A percentile compares a stretch with the other conserved stretches of the same genome.
Conservation (phyloP, 2,888 invertebrate genomes). For the Polymixis lichenea region DNA sequence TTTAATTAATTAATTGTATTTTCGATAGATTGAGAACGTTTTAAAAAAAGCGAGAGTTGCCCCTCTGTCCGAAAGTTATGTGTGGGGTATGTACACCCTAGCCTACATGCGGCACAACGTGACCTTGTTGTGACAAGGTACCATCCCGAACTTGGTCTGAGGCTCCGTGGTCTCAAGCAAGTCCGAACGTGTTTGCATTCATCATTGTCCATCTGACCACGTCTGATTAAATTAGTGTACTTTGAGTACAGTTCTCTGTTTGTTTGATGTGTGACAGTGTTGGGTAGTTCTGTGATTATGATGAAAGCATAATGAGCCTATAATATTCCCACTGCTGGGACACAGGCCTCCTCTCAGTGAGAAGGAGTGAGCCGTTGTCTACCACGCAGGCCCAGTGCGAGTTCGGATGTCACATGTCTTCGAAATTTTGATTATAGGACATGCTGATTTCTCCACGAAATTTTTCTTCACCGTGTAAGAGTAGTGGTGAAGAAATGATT, state of each 20-base stretch:
- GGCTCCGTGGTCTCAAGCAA: conserved; percentile 1
- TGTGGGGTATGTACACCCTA: conserved; percentile 6
- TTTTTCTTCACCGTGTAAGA: too few relatives aligned
- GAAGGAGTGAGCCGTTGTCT: too few relatives aligned
- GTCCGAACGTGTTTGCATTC: conserved; percentile 37
- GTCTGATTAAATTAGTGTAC: conserved; percentile 25
- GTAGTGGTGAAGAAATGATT: too few relatives aligned
- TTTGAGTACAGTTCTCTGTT: conserved; percentile 3
- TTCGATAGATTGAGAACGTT: neutral
- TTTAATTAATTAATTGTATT: neutral
- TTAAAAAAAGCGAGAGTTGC: neutral
- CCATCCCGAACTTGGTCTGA: conserved; percentile 31
- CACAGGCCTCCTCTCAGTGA: too few relatives aligned
- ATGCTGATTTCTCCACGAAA: too few relatives aligned
- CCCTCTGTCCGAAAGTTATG: neutral
- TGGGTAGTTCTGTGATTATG: conserved; percentile 1
- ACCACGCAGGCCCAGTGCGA: too few relatives aligned
- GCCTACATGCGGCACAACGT: conserved; percentile 32
- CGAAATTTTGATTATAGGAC: too few relatives aligned
- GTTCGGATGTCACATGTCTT: too few relatives aligned
- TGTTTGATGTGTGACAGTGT: conserved; percentile 23
- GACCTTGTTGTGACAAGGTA: conserved; percentile 47
- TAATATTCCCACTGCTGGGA: too few relatives aligned
- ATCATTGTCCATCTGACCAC: conserved; percentile 43
- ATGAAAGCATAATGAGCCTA: neutral